phyloP scores from a whole-genome alignment of 2,888 invertebrate species.

The Lithophane ornitopus region DNA sequence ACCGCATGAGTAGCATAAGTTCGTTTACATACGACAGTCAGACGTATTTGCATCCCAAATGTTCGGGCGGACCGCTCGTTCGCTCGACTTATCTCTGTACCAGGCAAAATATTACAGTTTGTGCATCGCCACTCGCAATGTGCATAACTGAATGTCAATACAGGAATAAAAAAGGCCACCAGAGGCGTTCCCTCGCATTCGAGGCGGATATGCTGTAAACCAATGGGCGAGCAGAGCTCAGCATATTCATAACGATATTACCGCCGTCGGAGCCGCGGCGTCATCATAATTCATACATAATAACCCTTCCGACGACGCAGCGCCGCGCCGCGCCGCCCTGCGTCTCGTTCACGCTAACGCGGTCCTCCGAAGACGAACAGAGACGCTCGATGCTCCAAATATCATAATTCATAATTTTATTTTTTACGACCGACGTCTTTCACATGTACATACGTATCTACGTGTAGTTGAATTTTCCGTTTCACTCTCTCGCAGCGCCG shows the following conservation, averaged over 20 bases:
- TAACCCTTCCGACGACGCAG: slow-evolving; percentile 89
- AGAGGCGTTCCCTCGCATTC: slow-evolving; percentile 88
- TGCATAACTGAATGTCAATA: slow-evolving; percentile 91
- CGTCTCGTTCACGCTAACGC: slow-evolving; percentile 82
- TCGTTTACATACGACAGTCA: slow-evolving; percentile 90
- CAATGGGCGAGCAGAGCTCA: slow-evolving; percentile 88
- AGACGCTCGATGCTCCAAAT: slow-evolving; percentile 83
- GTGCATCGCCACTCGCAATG: slow-evolving; percentile 88
- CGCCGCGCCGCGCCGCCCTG: slow-evolving; percentile 84
- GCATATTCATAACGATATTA: slow-evolving; percentile 91
- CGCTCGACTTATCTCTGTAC: slow-evolving; percentile 86
- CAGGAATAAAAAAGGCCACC: slow-evolving; percentile 89
- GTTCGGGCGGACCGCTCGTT: slow-evolving; percentile 85
- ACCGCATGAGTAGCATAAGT: slow-evolving; percentile 89
- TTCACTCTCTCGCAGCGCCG: slow-evolving; percentile 73
- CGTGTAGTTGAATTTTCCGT: slow-evolving; percentile 76
- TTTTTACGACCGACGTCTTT: slow-evolving; percentile 77
- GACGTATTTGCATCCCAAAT: slow-evolving; percentile 90
- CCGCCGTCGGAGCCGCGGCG: slow-evolving; percentile 88
- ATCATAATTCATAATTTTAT: slow-evolving; percentile 90
- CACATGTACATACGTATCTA: slow-evolving; percentile 71
- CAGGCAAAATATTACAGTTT: slow-evolving; percentile 90
- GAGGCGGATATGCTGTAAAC: slow-evolving; percentile 89
- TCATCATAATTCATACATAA: slow-evolving; percentile 91
- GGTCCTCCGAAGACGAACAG: slow-evolving; percentile 77